phyloP scores from a whole-genome alignment of 1,140 invertebrate species.

The Drosophila repletoides region DNA sequence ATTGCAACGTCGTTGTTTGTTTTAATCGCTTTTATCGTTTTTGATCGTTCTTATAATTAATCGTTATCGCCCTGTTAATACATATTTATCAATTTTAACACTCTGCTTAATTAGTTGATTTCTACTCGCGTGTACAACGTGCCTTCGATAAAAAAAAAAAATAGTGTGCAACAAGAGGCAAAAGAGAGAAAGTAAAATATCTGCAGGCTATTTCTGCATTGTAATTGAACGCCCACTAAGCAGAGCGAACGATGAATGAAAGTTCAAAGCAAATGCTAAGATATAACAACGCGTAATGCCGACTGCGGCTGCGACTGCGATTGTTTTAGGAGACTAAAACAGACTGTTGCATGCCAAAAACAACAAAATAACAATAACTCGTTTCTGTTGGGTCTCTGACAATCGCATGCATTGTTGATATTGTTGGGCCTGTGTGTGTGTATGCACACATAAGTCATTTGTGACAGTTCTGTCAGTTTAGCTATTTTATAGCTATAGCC shows the following conservation, averaged over 20 bases:
- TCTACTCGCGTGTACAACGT: neutral
- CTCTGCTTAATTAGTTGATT: constrained; percentile 28
- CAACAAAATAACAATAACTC: constrained; percentile 13
- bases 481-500: too few species aligned
- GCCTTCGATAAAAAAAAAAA: constrained; percentile 6
- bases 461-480: too few species aligned
- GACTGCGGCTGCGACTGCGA: neutral
- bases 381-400: constrained; percentile 29
- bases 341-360: constrained; percentile 23
- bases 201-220: constrained; percentile 31
- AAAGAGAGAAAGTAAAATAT: constrained; percentile 51
- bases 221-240: constrained; percentile 9
- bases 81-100: constrained; percentile 35
- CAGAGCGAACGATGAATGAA: constrained; percentile 39
- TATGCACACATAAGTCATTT: too few species aligned
- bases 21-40: constrained; percentile 20
- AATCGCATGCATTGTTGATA: constrained; percentile 41
- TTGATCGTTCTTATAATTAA: constrained; percentile 15
- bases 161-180: neutral
- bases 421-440: constrained; percentile 2
- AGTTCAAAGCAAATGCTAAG: constrained; percentile 42
- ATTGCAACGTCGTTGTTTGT: constrained; percentile 30
- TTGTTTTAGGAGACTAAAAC: too few species aligned
- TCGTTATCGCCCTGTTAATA: constrained; percentile 45
- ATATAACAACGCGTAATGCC: constrained; percentile 31